A percentile compares a stretch with the other conserved stretches of the same genome.
Evolutionary conservation across 2,113 vertebrate genomes (phyloP).

Genomic region (Tychaedon coryphoeus): DNA sequence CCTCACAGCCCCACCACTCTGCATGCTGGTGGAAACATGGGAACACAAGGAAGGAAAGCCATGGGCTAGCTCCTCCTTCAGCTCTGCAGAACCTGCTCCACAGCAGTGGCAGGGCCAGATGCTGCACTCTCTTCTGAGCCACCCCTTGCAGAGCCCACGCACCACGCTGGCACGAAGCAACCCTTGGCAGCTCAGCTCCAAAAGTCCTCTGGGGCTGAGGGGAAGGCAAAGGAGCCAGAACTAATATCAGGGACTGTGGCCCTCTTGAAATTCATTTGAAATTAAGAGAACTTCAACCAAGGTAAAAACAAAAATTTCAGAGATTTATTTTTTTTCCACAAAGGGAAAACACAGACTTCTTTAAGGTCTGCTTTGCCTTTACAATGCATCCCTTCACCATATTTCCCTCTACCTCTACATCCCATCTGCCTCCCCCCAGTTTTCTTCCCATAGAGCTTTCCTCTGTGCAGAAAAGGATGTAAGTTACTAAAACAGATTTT

Average conservation of each 20-base stretch:
- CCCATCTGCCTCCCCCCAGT: neutral
- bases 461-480: neutral
- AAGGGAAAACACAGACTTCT: neutral
- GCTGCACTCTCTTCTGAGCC: neutral
- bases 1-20: neutral
- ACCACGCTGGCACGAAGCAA: accelerated
- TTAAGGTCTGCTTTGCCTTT: neutral
- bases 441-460: neutral
- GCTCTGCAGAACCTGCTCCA: neutral
- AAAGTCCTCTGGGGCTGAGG: neutral
- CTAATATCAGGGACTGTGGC: neutral
- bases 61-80: neutral
- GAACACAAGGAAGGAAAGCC: neutral
- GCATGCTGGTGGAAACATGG: neutral
- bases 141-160: neutral
- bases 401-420: neutral
- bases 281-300: neutral
- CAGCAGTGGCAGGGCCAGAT: neutral
- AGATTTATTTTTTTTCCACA: neutral
- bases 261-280: neutral
- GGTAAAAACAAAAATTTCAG: neutral
- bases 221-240: neutral
- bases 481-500: neutral
- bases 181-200: neutral
- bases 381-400: neutral